Conservation (phyloP, 1,140 invertebrate genomes). For the Camponotus vicinus region DNA sequence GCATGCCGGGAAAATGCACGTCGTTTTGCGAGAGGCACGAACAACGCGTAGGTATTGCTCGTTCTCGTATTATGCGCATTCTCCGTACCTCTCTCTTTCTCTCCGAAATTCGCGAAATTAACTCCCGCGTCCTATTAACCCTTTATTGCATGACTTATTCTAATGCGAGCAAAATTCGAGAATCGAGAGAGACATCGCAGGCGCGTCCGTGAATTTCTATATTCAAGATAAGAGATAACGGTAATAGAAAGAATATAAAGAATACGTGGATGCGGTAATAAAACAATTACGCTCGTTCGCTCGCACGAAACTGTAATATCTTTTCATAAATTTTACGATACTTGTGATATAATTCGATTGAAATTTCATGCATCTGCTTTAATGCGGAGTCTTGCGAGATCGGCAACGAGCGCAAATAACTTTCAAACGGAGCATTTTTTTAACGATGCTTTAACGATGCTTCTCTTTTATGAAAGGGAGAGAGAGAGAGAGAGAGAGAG, state of each 20-base stretch:
- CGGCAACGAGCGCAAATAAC: not conserved
- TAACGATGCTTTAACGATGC: slow-evolving; percentile 18
- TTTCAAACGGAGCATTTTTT: slow-evolving; percentile 25
- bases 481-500: too few species aligned
- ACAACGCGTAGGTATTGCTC: slow-evolving; percentile 18
- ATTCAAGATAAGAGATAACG: not conserved
- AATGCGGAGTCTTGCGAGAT: not conserved
- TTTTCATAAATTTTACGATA: not conserved
- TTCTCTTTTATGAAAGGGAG: not conserved
- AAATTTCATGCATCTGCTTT: not conserved
- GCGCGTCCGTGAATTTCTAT: not conserved
- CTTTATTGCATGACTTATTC: slow-evolving; percentile 37
- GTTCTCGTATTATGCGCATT: slow-evolving; percentile 20
- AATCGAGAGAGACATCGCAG: not conserved
- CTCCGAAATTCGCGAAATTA: slow-evolving; percentile 37
- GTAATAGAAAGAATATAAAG: not conserved
- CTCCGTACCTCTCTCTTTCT: not conserved
- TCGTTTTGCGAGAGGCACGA: slow-evolving; percentile 35
- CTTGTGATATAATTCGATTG: not conserved
- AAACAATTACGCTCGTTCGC: not conserved
- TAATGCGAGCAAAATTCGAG: slow-evolving; percentile 11
- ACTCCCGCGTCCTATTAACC: slow-evolving; percentile 25
- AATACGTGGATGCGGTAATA: not conserved
- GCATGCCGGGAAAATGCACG: slow-evolving; percentile 49
- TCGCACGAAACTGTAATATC: not conserved